Base-by-base conservation (phyloP, 2,113 vertebrate species). In the Cairina moschata region DNA sequence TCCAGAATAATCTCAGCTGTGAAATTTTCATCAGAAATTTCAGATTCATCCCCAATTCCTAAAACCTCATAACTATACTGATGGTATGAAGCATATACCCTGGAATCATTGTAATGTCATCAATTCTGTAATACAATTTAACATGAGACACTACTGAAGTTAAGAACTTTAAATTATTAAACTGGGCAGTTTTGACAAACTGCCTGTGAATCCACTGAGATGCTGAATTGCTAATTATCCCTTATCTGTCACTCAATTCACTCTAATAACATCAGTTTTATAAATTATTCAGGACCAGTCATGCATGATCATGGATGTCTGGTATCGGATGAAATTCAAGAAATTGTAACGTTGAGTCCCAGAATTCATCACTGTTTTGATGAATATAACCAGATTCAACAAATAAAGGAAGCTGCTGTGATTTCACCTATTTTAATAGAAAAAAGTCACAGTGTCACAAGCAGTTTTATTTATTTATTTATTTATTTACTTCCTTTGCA, bases 211-310 rank as follows among this genome's bases (percentile, higher is more conserved):
- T 83, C 8, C 22, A 32, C n/a, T 71, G 67, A 75, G 80, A 96
- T 74, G 40, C 85, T 59, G 40, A 75, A 92, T 82, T 85, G n/a
- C 34, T 88, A 85, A 48, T 94, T 93, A 83, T 83, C 46, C 29
- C 29, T 77, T 77, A 42, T 79, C 50, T 91, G 56, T 67, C 79
- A 88, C 52, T 86, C 92, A 76, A 63, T 90, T 90, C 67, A 83
- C 36, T 93, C 42, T 29, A 90, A 62, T 59, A 83, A 38, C 31
- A 62, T 59, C 67, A 48, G 8, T 26, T 90, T 77, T 77, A 50
- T 78, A 16, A n/a, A 76, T 76, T 73, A 69, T 6, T 73, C 20
- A 60, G 20, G 38, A 32, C 13, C n/a, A 85, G 32, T 58, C 77
- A 82, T 25, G 44, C 23, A 66, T n/a, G 18, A 46, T 82, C 87